These are phyloP conservation scores for Dendrolimus pini DNA, from an alignment of 2,888 invertebrate genomes.

Conservation along the genomic window DNA sequence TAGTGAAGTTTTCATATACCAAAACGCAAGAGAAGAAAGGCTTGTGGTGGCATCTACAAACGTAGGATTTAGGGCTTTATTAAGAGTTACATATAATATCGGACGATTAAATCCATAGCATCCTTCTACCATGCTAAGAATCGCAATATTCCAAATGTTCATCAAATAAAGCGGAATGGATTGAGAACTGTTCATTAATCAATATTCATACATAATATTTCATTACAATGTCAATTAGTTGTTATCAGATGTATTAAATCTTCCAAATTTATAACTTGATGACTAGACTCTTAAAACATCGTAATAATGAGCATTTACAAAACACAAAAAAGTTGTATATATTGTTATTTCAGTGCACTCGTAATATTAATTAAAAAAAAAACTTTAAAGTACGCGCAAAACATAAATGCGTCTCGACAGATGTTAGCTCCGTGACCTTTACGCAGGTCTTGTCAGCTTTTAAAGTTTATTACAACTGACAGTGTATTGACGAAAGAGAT, in stretches of 20 bases:
- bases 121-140: not conserved
- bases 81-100: too few species aligned
- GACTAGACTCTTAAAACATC: conserved; percentile 74
- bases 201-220: not conserved
- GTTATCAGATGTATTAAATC: not conserved
- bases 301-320: conserved; percentile 72
- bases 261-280: conserved; percentile 64
- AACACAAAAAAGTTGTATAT: conserved; percentile 40
- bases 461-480: too few species aligned
- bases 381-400: too few species aligned
- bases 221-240: not conserved
- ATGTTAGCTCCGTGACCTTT: too few species aligned
- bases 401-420: too few species aligned
- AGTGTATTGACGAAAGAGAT: too few species aligned
- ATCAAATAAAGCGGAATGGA: not conserved
- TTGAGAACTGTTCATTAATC: not conserved
- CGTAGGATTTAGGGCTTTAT: too few species aligned
- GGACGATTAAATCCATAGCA: too few species aligned
- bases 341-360: conserved; percentile 29
- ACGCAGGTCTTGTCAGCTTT: too few species aligned
- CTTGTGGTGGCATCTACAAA: too few species aligned
- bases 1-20: too few species aligned
- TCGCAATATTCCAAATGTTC: not conserved
- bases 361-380: conserved; percentile 21
- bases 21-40: too few species aligned